phyloP scores from a whole-genome alignment of 2,888 invertebrate genomes.

The Apodemia duryi region DNA sequence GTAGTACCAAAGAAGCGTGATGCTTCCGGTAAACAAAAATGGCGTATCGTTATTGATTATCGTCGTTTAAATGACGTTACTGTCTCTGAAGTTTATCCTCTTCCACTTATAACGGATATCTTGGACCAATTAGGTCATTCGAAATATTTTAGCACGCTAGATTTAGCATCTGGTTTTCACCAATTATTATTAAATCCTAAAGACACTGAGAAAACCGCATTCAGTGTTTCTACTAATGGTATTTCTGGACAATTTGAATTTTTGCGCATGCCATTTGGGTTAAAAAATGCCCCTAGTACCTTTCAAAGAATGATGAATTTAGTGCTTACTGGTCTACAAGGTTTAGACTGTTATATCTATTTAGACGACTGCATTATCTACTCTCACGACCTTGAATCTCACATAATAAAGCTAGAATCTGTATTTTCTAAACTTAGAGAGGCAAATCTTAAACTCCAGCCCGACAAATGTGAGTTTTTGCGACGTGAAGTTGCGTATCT shows the following conservation, averaged over 20 bases:
- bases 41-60: background rate
- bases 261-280: background rate
- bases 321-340: background rate
- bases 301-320: background rate
- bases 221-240: background rate
- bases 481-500: background rate
- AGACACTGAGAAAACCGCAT: background rate
- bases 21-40: constrained; percentile 8
- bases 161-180: background rate
- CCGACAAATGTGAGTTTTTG: background rate
- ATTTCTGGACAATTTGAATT: background rate
- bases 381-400: background rate
- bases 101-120: background rate
- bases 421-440: background rate
- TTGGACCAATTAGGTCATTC: background rate
- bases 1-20: constrained; percentile 30
- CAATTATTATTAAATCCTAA: background rate
- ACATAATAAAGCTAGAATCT: background rate
- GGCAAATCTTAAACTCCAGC: background rate
- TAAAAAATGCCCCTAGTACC: background rate
- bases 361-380: background rate
- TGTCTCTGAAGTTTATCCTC: constrained; percentile 2
- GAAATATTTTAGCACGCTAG: background rate
- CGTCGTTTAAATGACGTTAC: background rate
- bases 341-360: background rate